Percentiles rank a stretch among this genome's conserved stretches.
Evolutionary conservation across 2,797 vertebrate genomes (phyloP).

Genomic region (Ataeniobius toweri): DNA sequence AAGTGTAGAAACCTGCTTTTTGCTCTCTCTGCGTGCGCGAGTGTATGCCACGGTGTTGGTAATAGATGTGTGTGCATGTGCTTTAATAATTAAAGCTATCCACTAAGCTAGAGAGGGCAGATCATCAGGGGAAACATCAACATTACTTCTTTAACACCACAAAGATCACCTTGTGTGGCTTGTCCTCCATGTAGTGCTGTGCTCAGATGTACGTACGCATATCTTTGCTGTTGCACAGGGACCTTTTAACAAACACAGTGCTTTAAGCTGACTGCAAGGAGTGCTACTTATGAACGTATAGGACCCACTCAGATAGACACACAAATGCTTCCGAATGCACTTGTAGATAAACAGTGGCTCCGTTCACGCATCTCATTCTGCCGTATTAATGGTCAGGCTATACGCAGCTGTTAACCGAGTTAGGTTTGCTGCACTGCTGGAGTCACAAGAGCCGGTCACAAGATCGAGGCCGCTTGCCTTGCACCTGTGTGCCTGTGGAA

Average conservation of each 20-base stretch:
- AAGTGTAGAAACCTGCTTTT: conserved; percentile 62
- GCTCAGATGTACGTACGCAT: conserved; percentile 21
- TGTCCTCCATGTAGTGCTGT: conserved; percentile 48
- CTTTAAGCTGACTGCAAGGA: conserved; percentile 49
- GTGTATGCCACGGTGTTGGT: conserved; percentile 23
- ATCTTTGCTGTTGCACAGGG: conserved; percentile 40
- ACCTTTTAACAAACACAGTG: conserved; percentile 49
- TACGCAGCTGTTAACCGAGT: conserved; percentile 71
- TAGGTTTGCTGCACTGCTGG: conserved; percentile 67
- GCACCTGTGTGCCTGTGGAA: conserved; percentile 64
- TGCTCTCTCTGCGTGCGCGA: conserved; percentile 40
- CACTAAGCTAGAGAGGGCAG: conserved; percentile 59
- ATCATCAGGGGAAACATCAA: conserved; percentile 69
- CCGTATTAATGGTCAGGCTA: conserved; percentile 73
- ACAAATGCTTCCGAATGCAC: conserved; percentile 39
- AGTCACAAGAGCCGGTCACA: conserved; percentile 80
- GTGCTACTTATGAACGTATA: conserved; percentile 48
- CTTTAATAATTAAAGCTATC: conserved; percentile 76
- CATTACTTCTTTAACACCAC: conserved; percentile 69
- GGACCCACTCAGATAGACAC: conserved; percentile 22
- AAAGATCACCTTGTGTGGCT: conserved; percentile 69
- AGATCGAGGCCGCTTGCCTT: conserved; percentile 62
- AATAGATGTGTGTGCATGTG: conserved; percentile 63
- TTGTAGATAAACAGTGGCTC: conserved; percentile 70
- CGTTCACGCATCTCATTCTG: conserved; percentile 77